Percentiles rank a stretch among this genome's conserved stretches.
These are phyloP conservation scores for Gymnoscopelus microlampas DNA, from an alignment of 2,797 vertebrate genomes.

Conservation along the genomic window DNA sequence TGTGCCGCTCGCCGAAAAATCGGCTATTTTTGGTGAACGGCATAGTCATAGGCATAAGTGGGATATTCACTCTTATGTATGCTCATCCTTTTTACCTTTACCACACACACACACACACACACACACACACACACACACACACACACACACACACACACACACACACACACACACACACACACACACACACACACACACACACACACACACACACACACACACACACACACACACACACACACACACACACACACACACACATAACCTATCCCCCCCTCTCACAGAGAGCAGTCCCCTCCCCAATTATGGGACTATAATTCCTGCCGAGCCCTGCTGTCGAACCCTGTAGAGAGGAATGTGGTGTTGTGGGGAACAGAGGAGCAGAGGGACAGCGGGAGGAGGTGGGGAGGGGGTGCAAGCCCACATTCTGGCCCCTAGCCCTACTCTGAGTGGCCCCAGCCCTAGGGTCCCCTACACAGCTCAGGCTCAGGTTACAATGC, in stretches of 20 bases:
- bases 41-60: too few species aligned
- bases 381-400: conserved; percentile 39
- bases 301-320: conserved; percentile 72
- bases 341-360: conserved; percentile 68
- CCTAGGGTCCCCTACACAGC: conserved; percentile 69
- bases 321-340: conserved; percentile 64
- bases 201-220: conserved; percentile 41
- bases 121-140: conserved; percentile 37
- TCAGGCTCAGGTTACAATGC: conserved; percentile 68
- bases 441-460: conserved; percentile 50
- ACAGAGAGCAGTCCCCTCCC: conserved; percentile 31
- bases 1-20: too few species aligned
- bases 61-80: conserved; percentile 17
- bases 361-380: conserved; percentile 66
- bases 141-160: conserved; percentile 40
- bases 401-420: conserved; percentile 25
- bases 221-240: conserved; percentile 38
- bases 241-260: conserved; percentile 38
- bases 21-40: too few species aligned
- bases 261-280: conserved; percentile 32
- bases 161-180: conserved; percentile 14
- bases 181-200: conserved; percentile 25
- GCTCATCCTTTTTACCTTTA: not conserved
- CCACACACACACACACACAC: not conserved
- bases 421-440: conserved; percentile 46